Percentiles rank a stretch among this genome's conserved stretches.
Evolutionary conservation across 2,888 invertebrate genomes (phyloP).

Genomic region (Cosmia pyralina): DNA sequence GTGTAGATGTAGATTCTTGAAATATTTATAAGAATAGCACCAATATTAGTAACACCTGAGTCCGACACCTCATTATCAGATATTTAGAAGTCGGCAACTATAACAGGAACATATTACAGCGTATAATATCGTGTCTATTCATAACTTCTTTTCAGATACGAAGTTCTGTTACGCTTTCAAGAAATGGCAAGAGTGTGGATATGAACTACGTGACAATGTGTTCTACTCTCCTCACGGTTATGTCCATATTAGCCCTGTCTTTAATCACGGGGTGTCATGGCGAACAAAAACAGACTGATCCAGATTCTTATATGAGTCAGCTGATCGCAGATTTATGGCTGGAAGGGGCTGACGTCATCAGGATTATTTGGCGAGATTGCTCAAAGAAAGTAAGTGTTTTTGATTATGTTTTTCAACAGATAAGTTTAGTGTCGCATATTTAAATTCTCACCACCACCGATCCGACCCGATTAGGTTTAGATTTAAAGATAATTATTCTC

Average conservation of each 20-base stretch:
- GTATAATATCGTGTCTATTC: slow-evolving; percentile 13
- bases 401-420: background rate
- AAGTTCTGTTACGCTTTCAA: slow-evolving; percentile 53
- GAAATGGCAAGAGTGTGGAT: slow-evolving; percentile 75
- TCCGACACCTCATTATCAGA: slow-evolving; percentile 22
- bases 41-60: slow-evolving; percentile 30
- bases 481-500: no score
- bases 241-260: slow-evolving; percentile 70
- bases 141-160: slow-evolving; percentile 58
- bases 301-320: slow-evolving; percentile 81
- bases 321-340: slow-evolving; percentile 87
- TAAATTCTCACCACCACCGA: background rate
- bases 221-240: slow-evolving; percentile 66
- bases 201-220: slow-evolving; percentile 77
- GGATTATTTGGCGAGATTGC: slow-evolving; percentile 87
- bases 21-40: slow-evolving; percentile 28
- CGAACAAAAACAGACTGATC: slow-evolving; percentile 74
- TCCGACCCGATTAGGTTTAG: no score
- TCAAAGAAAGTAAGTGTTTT: slow-evolving; percentile 83
- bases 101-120: background rate
- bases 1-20: background rate
- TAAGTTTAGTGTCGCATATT: background rate
- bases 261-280: slow-evolving; percentile 73
- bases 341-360: slow-evolving; percentile 84
- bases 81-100: slow-evolving; percentile 23